Base-by-base conservation (phyloP, 2,113 vertebrate genomes). In the Bufo gargarizans region DNA sequence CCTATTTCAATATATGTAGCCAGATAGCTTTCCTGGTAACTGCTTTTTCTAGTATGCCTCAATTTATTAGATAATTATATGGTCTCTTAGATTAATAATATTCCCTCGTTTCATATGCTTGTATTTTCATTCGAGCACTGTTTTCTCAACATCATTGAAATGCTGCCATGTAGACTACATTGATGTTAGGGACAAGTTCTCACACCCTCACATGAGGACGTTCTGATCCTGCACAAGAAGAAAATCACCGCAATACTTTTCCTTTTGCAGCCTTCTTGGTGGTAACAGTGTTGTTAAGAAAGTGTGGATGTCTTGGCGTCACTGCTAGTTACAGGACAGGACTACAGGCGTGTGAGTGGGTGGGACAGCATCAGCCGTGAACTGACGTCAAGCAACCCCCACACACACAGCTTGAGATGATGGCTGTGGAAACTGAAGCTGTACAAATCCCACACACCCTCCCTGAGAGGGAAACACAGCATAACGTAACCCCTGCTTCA, bases 321-420 rank as follows among this genome's bases (percentile, higher is more conserved):
- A 82, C 55, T 82, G 22, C 63, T 71, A 4, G 65, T 56, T 43
- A 55, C 63, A 87, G 77, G 78, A 49, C 22, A 80, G 77, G 63
- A 50, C 50, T 55, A 53, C 61, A 80, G 49, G 65, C 49, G 77
- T 69, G 53, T 87, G 78, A 74, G 86, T 81, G 86, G 78, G 86
- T 82, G 86, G 86, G 78, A 87, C 86, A 74, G 78, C 86, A 74
- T 87, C 65, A 82, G 65, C 86, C 71, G n/a, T 43, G 56, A 47
- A 58, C 61, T 82, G 78, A 87, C 86, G 86, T 82, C 86, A 87
- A 49, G 14, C 63, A 17, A 13, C 59, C 47, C 77, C 49, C 76
- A 55, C 78, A 71, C 77, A 71, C 78, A 72, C 63, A 82, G 9
- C 33, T 53, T 58, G 12, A 53, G 20, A 56, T 14, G 49, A 59